Percentiles rank a stretch among this genome's conserved stretches.
phyloP scores from a whole-genome alignment of 2,113 vertebrate genomes.

The Spermophilus dauricus region DNA sequence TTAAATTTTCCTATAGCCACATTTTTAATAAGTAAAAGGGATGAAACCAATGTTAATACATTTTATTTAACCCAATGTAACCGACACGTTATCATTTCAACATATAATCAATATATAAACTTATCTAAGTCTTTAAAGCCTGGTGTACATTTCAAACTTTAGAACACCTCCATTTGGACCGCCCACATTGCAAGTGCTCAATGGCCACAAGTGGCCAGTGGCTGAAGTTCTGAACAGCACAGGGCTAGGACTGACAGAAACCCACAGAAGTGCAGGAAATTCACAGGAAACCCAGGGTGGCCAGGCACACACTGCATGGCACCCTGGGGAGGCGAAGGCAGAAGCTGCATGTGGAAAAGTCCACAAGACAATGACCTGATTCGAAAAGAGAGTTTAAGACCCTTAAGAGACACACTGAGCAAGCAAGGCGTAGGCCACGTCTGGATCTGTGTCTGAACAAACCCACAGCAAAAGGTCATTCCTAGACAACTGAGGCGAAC shows the following conservation, averaged over 20 bases:
- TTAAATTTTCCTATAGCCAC: neutral
- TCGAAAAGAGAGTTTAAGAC: neutral
- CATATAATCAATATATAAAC: neutral
- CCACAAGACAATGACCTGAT: neutral
- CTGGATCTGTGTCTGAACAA: neutral
- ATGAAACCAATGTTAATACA: neutral
- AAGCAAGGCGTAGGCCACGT: neutral
- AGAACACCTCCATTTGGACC: neutral
- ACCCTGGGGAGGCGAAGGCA: neutral
- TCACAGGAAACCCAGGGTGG: neutral
- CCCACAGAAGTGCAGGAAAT: neutral
- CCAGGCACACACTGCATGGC: neutral
- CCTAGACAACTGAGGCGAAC: neutral
- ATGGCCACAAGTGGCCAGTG: neutral
- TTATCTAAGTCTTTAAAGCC: neutral
- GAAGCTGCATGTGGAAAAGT: neutral
- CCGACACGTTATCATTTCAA: neutral
- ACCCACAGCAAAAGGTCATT: neutral
- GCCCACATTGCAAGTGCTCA: neutral
- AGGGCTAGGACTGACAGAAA: neutral
- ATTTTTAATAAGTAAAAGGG: neutral
- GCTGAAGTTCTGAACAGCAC: fast-evolving
- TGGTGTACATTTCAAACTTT: fast-evolving
- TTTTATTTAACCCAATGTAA: neutral
- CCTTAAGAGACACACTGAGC: neutral